A percentile compares a stretch with the other conserved stretches of the same genome.
phyloP scores from a whole-genome alignment of 2,113 vertebrate species.

The Turnix velox region DNA sequence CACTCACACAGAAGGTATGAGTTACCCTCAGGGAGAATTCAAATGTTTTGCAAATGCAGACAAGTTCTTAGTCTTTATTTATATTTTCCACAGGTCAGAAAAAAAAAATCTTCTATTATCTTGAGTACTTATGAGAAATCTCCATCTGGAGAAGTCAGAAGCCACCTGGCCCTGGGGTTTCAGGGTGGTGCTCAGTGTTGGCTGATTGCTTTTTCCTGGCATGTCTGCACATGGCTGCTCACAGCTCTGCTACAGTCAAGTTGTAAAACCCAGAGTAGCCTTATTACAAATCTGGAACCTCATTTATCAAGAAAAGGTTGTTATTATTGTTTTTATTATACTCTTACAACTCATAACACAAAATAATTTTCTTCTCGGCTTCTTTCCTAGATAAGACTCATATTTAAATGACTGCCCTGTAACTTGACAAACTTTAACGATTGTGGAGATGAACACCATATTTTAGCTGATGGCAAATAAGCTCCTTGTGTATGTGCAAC shows the following conservation, averaged over 20 bases:
- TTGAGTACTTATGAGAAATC: accelerated
- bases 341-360: neutral
- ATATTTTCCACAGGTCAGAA: neutral
- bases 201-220: accelerated
- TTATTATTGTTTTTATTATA: neutral
- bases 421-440: neutral
- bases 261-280: neutral
- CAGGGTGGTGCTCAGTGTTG: accelerated
- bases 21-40: neutral
- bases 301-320: neutral
- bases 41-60: neutral
- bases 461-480: neutral
- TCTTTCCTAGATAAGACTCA: neutral
- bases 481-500: neutral
- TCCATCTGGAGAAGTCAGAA: accelerated
- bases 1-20: neutral
- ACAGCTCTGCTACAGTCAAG: accelerated
- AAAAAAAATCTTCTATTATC: neutral
- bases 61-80: neutral
- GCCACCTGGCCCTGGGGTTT: accelerated
- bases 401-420: neutral
- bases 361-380: neutral
- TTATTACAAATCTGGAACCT: neutral
- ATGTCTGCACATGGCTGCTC: accelerated
- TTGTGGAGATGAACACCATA: neutral